Evolutionary conservation across 2,113 vertebrate genomes (phyloP).

Genomic region (Melanerpes aurifrons): DNA sequence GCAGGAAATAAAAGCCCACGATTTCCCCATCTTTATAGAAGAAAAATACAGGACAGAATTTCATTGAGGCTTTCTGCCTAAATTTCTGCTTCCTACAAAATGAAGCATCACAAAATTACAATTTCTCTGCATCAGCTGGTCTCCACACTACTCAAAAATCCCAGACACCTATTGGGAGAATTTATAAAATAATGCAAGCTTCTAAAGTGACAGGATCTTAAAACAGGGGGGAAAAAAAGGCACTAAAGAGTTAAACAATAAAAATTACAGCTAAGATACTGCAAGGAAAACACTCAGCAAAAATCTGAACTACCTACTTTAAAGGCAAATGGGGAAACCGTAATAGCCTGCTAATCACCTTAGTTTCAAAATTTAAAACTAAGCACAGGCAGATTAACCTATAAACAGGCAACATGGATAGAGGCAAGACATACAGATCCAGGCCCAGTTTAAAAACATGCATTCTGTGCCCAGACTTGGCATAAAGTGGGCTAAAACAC

Average conservation of each 20-base stretch:
- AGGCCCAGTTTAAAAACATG: background rate
- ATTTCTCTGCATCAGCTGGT: background rate
- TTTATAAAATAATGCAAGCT: background rate
- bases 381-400: constrained; percentile 51
- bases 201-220: background rate
- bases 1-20: background rate
- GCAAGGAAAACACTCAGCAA: background rate
- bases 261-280: background rate
- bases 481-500: background rate
- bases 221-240: background rate
- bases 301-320: background rate
- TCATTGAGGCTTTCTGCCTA: background rate
- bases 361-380: constrained; percentile 50
- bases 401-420: background rate
- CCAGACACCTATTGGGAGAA: background rate
- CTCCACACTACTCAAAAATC: background rate
- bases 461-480: background rate
- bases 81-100: background rate
- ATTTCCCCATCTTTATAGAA: background rate
- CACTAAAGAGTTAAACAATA: background rate
- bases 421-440: background rate
- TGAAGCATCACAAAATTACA: background rate
- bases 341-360: constrained; percentile 59
- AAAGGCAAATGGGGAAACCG: background rate
- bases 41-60: background rate